These are phyloP conservation scores for Neuroscelio doddi DNA, from an alignment of 2,888 invertebrate genomes.

Conservation along the genomic window DNA sequence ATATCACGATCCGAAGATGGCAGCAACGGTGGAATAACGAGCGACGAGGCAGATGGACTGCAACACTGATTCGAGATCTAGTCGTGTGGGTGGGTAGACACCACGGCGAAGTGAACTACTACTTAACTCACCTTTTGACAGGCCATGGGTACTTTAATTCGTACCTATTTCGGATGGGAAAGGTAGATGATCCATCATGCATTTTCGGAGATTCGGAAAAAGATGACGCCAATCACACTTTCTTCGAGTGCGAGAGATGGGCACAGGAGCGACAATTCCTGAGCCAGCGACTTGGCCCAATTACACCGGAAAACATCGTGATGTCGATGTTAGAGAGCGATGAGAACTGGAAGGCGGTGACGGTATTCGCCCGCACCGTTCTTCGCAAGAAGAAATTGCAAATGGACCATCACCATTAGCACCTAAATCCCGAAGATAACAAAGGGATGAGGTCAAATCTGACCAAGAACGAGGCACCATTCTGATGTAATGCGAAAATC, in stretches of 20 bases:
- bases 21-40: slow-evolving; percentile 17
- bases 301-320: slow-evolving; percentile 31
- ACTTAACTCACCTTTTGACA: slow-evolving; percentile 48
- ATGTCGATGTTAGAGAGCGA: slow-evolving; percentile 23
- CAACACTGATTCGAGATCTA: slow-evolving; percentile 21
- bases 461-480: no score
- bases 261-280: neutral
- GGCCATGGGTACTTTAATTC: slow-evolving; percentile 47
- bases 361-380: slow-evolving; percentile 15
- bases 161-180: slow-evolving; percentile 41
- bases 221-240: slow-evolving; percentile 42
- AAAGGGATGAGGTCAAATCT: neutral
- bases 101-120: slow-evolving; percentile 34
- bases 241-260: slow-evolving; percentile 40
- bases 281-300: slow-evolving; percentile 1
- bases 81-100: slow-evolving; percentile 12
- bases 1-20: slow-evolving; percentile 6
- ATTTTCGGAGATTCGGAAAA: slow-evolving; percentile 14
- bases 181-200: slow-evolving; percentile 21
- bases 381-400: slow-evolving; percentile 20
- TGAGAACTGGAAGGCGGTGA: slow-evolving; percentile 19
- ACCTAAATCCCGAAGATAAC: no score
- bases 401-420: no score
- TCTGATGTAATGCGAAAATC: no score
- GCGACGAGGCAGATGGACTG: no score